Evolutionary conservation across 2,113 vertebrate species (phyloP).

Genomic region (Chaetops frenatus): DNA sequence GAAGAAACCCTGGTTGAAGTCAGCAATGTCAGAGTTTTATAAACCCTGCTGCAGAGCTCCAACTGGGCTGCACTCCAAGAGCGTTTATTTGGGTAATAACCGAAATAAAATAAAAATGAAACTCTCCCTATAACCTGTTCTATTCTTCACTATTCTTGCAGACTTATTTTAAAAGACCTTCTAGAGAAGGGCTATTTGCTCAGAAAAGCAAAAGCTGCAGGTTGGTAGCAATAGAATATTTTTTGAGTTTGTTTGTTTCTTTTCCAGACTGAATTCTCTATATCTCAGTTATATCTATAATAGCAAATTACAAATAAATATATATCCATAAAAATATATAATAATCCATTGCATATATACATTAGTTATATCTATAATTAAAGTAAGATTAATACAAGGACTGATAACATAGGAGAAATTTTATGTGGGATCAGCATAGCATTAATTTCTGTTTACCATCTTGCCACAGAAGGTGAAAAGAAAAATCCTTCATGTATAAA

Average conservation of each 20-base stretch:
- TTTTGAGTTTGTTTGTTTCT: neutral
- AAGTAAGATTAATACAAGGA: neutral
- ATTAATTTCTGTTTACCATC: neutral
- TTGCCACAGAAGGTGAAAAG: neutral
- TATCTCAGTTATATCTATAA: neutral
- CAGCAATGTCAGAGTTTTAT: neutral
- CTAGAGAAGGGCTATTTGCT: neutral
- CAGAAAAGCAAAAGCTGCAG: neutral
- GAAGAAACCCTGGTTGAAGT: neutral
- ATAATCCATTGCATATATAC: neutral
- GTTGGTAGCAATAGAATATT: neutral
- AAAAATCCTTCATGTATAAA: neutral
- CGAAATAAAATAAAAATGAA: neutral
- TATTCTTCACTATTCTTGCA: neutral
- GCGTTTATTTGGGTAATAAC: neutral
- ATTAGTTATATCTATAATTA: neutral
- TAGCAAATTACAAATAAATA: neutral
- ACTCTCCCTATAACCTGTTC: neutral
- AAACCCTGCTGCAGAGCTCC: neutral
- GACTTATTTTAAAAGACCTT: neutral
- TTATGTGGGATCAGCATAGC: neutral
- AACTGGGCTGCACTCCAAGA: neutral
- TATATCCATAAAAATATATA: neutral
- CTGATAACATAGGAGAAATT: neutral
- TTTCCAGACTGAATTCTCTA: neutral